These are phyloP conservation scores for Torymus aiolomorphi DNA, from an alignment of 2,888 invertebrate species.

Conservation along the genomic window DNA sequence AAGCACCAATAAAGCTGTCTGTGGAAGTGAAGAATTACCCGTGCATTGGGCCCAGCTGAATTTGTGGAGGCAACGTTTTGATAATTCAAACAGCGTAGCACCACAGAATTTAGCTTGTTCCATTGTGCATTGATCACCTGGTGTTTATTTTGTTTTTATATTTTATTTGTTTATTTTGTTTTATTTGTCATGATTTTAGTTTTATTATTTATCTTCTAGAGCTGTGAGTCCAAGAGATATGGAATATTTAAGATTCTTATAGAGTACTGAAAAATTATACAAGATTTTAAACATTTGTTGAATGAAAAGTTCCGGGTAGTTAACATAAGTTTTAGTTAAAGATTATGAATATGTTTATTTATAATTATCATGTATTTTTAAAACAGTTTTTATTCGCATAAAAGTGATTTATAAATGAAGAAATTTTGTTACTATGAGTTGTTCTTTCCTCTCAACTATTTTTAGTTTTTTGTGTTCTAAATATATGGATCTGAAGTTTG, in stretches of 20 bases:
- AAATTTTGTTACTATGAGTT: too few relatives aligned
- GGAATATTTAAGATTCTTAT: too few relatives aligned
- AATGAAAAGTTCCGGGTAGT: too few relatives aligned
- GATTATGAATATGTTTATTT: conserved; percentile 14
- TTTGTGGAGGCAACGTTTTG: conserved; percentile 79
- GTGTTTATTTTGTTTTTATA: conserved; percentile 54
- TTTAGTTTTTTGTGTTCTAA: background rate
- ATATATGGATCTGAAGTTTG: too few relatives aligned
- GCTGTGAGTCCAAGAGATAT: too few relatives aligned
- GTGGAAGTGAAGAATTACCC: conserved; percentile 41
- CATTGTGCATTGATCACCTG: conserved; percentile 67
- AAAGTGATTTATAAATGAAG: too few relatives aligned
- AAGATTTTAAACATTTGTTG: too few relatives aligned
- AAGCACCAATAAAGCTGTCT: too few relatives aligned
- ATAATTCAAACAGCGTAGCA: conserved; percentile 78
- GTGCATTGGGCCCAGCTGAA: conserved; percentile 76
- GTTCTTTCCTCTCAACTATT: background rate
- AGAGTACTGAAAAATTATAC: too few relatives aligned
- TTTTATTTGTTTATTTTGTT: background rate
- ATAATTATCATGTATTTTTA: too few relatives aligned
- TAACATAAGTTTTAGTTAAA: conserved; percentile 12
- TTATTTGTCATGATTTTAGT: background rate
- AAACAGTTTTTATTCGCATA: too few relatives aligned
- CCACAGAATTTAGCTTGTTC: conserved; percentile 85
- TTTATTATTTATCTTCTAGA: background rate